Evolutionary conservation across 1,140 invertebrate species (phyloP), one percentile per base, ranked within the genome.

Genomic region (Procambarus virginalis): DNA sequence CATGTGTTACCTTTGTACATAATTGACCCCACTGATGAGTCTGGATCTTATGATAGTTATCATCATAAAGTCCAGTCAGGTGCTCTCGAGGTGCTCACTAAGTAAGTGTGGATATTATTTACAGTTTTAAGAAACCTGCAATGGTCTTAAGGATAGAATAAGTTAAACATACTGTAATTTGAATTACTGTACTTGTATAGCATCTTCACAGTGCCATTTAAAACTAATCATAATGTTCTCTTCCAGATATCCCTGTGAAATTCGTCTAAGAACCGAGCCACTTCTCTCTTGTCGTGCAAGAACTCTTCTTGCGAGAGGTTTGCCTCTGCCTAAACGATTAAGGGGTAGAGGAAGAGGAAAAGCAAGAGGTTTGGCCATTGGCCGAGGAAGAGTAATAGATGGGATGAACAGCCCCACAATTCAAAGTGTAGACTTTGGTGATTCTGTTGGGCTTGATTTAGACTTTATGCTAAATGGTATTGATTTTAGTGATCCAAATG

Each of bases 1-100:
- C 98, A 99, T 93, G 97, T 99, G 20, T 94, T 99, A 84, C 98
- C 98, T 0, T 94, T 99, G 46, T 99, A 99, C 93, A 96, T 98
- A 20, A 95, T 99, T 93, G 98, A 99, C 89, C 95, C 96, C 20
- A 97, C 97, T 3, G 98, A 98, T 94, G 98, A 99, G 93, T 96
- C 96, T 94, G 97, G 97, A n/a, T 97, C 96, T n/a, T 96, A 96
- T 92, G 97, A 98, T 92, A 97, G 95, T 2, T 97, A 98, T 93
- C 95, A 96, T 75, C 96, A 96, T 90, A 99, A 99, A 94, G 95
- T 98, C 88, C 95, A 95, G 92, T 96, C 95, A 89, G 98, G 98
- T 58, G 96, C 97, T 78, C 95, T 99, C 77, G 97, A 99, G 95
- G 95, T 97, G 92, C 95, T 99, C 84, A 96, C 96, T 92, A 98